Evolutionary conservation across 2,888 invertebrate genomes (phyloP).

Genomic region (Lasioglossum marginatum): DNA sequence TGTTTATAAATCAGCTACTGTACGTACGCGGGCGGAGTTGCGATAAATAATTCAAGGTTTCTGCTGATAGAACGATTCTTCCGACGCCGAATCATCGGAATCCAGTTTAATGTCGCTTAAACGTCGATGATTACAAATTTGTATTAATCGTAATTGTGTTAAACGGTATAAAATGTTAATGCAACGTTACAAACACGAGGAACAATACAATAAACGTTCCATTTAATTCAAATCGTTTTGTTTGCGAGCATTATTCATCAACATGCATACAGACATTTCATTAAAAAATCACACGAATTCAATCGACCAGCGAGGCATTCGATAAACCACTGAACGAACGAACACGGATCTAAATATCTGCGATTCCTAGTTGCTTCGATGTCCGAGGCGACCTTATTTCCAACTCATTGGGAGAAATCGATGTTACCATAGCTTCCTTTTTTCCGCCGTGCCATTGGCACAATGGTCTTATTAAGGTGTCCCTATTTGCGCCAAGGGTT

Average conservation of each 20-base stretch:
- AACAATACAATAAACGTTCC: neutral
- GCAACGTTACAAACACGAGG: neutral
- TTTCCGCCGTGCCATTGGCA: conserved; percentile 18
- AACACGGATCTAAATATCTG: conserved; percentile 43
- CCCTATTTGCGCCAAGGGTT: conserved; percentile 22
- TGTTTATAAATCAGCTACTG: neutral
- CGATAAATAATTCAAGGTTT: neutral
- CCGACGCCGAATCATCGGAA: neutral
- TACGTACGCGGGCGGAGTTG: neutral
- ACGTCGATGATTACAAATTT: neutral
- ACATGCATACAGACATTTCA: neutral
- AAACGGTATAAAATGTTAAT: neutral
- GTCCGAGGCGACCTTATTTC: conserved; percentile 51
- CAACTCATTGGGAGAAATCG: conserved; percentile 46
- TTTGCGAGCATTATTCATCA: neutral
- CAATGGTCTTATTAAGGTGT: conserved; percentile 43
- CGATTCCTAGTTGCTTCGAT: conserved; percentile 34
- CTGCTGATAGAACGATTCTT: neutral
- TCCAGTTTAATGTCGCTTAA: neutral
- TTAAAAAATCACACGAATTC: neutral
- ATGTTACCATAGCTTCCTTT: conserved; percentile 36
- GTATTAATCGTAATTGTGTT: neutral
- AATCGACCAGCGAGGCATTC: neutral
- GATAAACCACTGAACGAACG: neutral
- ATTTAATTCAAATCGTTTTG: neutral